A percentile compares a stretch with the other conserved stretches of the same genome.
Evolutionary conservation across 2,113 vertebrate genomes (phyloP).

Genomic region (Notarius lentiginosus): DNA sequence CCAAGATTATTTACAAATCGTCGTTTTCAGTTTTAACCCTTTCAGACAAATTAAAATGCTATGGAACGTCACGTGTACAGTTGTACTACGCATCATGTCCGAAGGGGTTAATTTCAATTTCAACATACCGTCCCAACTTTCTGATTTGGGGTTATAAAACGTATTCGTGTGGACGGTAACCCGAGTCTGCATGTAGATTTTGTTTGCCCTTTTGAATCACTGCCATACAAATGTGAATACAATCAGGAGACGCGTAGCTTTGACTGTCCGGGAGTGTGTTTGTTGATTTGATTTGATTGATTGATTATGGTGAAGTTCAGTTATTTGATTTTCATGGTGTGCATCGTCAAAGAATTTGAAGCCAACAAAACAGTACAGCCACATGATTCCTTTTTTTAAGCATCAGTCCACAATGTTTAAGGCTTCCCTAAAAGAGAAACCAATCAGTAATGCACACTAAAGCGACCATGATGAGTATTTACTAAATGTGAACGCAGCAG

Average conservation of each 20-base stretch:
- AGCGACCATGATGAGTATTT: not conserved
- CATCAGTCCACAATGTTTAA: not conserved
- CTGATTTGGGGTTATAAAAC: too few species aligned
- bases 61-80: too few species aligned
- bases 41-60: too few species aligned
- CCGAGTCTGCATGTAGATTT: not conserved
- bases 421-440: not conserved
- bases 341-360: not conserved
- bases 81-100: too few species aligned
- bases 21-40: too few species aligned
- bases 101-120: too few species aligned
- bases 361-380: not conserved
- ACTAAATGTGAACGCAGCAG: not conserved
- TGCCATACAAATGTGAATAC: not conserved
- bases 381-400: not conserved
- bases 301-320: not conserved
- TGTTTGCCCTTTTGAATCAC: not conserved
- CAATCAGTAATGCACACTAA: not conserved
- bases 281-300: too few species aligned
- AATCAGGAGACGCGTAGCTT: not conserved
- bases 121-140: too few species aligned
- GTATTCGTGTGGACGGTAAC: too few species aligned
- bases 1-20: too few species aligned
- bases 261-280: not conserved
- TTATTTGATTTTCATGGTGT: not conserved